Evolutionary conservation across 2,113 vertebrate genomes (phyloP), one percentile per base, ranked within the genome.

Genomic region (Oncorhynchus tshawytscha): DNA sequence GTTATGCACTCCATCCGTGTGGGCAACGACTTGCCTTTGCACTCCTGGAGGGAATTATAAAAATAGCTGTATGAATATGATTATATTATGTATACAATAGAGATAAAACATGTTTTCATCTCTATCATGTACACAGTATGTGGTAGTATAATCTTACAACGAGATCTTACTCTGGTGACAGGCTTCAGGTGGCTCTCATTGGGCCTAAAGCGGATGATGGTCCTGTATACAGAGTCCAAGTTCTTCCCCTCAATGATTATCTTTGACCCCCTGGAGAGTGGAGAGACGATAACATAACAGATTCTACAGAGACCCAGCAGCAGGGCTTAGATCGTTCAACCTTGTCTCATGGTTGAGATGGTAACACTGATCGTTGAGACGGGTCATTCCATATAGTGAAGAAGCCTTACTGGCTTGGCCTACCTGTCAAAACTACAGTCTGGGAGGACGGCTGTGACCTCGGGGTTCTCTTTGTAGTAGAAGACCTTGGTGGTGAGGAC

Each of bases 381-480:
- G 5, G 65, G 65, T 3, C 15, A 29, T 29, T 27, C 27, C 27
- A 67, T 7, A 34, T 13, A 29, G 20, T 39, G 67, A 20, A 68
- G 16, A 34, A 39, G 39, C 22, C 4, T 5, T 34, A 72, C 9
- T 62, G 59, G 20, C 60, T 16, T 62, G 5, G 3, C 49, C 29
- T 75, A 95, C 94, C 91, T 92, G 87, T 92, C 88, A 79, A 93
- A 96, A 87, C 95, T 96, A 85, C 98, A 99, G 81, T 86, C 91
- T 0, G 98, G 97, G 15, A 77, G 64, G 3, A 99, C 86, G 0
- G 86, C 70, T 0, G 88, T 86, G 45, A 99, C 87, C 1, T 88
- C 18, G 0, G 97, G 97, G 22, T 96, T 89, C 15, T 96, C 93
- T 78, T 87, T 94, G 87, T 98, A 99, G 68, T 92, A 86, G 86